Evolutionary conservation across 2,113 vertebrate genomes (phyloP), one percentile per base, ranked within the genome.

Genomic region (Narcine bancroftii): DNA sequence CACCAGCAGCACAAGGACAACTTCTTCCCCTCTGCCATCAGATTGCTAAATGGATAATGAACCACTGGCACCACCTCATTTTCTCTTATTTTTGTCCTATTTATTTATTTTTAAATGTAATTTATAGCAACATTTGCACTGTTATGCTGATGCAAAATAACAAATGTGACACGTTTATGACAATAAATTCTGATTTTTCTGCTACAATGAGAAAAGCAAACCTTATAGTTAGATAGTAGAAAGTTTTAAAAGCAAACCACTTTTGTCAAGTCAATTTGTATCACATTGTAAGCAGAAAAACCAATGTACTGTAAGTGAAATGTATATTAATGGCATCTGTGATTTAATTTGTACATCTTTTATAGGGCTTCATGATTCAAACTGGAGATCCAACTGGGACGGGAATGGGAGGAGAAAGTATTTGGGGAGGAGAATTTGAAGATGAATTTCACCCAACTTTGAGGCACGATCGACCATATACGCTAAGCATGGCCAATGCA

Each of bases 371-470:
- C 93, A 99, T 99, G 99, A 99, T 99, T 94, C 99, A 99, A 94
- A 99, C 98, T 0, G 98, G 99, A 92, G 99, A 99, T 94, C 99
- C 99, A 93, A 99, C 98, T 17, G 99, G 99, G 15, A 99, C 98
- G 29, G 99, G 99, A 81, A 99, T 99, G 98, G 98, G 98, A 92
- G 97, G 99, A 92, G 99, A 99, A 96, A 99, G 99, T 95, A 99
- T 99, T 94, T 99, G 98, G 98, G 98, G 98, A 92, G 97, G 97
- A 93, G 99, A 99, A 95, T 99, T 99, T 93, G 98, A 99, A 96
- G 98, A 99, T 2, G 99, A 99, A 94, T 99, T 99, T 94, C 98
- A 99, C 76, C 95, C 97, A 93, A 99, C 98, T 10, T 96, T 99
- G 95, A 96, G 99, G 93, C 98, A 99, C 92, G 99, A 99, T 94